Base-by-base conservation (phyloP, 64 coral and sea anemone genomes). In the Platygyra sinensis region DNA sequence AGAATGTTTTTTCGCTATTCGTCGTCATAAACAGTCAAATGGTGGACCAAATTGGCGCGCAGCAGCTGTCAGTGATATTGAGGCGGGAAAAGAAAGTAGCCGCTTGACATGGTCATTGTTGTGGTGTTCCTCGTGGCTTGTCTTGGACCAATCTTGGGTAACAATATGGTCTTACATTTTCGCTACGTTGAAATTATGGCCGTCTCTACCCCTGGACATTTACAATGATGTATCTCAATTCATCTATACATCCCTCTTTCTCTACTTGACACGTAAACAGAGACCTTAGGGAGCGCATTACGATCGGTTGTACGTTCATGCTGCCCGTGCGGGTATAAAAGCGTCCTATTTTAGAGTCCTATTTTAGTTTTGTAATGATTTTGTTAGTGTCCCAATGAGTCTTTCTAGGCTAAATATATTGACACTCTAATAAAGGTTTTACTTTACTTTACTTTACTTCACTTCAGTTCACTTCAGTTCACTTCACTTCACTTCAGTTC, bases 51-150 rank as follows among this genome's bases (percentile, higher is more conserved):
- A 6, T 77, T 17, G 39, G 51, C 3, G 3, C 20, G 9, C 42
- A 77, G 42, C 75, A 51, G 75, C 42, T 52, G 38, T 22, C 7
- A 51, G 22, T 72, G 3, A 72, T 77, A 77, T 51, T 77, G 22
- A 77, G 22, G 32, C 36, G 75, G 19, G 75, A 77, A 77, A n/a
- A 77, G 42, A 77, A 77, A 12, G 75, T 77, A 4, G 75, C 75
- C 51, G 14, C 24, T n/a, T 10, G 75, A 77, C 42, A 77, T 52
- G 38, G 5, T 51, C 42, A 49, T 77, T 77, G 75, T 77, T 7
- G 10, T 36, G 1, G 24, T 77, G 19, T 38, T 12, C 15, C 75
- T 77, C 9, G 18, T 77, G 20, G 42, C 19, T 51, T 77, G 75
- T 39, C 75, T 77, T 36, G 75, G 75, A n/a, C 75, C 39, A 8